These are phyloP conservation scores for Mechanitis mazaeus DNA, from an alignment of 2,888 invertebrate genomes.

Conservation along the genomic window DNA sequence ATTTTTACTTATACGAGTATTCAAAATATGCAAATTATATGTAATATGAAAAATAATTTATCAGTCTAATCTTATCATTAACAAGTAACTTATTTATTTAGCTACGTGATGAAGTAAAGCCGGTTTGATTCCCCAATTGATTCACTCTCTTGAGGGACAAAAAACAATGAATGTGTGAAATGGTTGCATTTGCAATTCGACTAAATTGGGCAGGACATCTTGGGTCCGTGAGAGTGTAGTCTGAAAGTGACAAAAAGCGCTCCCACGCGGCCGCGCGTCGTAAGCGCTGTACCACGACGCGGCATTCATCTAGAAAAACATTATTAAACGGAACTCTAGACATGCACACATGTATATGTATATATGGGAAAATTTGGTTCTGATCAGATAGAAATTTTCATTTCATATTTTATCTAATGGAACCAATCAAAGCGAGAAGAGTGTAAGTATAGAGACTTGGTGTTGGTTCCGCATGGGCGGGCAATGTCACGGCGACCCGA, in stretches of 20 bases:
- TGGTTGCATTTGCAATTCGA: neutral
- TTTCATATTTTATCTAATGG: neutral
- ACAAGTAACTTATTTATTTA: neutral
- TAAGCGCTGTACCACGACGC: constrained; percentile 1
- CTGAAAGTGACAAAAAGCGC: constrained; percentile 30
- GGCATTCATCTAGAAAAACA: constrained; percentile 12
- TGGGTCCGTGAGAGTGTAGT: constrained; percentile 12
- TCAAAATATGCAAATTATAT: too few species aligned
- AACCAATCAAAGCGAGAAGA: constrained; percentile 11
- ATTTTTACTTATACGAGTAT: too few species aligned
- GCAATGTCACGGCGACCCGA: constrained; percentile 22
- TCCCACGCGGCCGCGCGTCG: constrained; percentile 31
- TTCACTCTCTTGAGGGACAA: neutral
- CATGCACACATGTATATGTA: too few species aligned
- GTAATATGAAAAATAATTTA: too few species aligned
- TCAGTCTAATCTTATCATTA: too few species aligned
- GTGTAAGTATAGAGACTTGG: constrained; percentile 19
- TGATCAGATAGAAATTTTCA: too few species aligned
- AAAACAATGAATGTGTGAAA: constrained; percentile 2
- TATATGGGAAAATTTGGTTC: too few species aligned
- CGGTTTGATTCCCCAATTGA: neutral
- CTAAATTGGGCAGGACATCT: constrained; percentile 12
- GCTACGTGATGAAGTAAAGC: neutral
- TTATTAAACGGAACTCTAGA: neutral
- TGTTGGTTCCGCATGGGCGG: constrained; percentile 32